Base-by-base conservation (phyloP, 2,888 invertebrate genomes). In the Orgyia antiqua region DNA sequence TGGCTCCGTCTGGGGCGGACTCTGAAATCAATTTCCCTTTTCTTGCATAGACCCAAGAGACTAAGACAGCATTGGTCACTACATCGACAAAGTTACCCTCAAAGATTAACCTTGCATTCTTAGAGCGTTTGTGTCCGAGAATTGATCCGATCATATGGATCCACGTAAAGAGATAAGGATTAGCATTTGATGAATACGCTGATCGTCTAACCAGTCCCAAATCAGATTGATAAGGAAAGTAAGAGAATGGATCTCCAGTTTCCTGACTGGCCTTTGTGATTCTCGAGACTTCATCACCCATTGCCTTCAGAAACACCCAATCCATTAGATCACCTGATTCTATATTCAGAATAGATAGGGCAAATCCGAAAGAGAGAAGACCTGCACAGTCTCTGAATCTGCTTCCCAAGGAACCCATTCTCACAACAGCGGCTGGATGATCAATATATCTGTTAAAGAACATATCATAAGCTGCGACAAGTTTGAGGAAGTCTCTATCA, bases 391-490 rank as follows among this genome's bases (percentile, higher is more conserved):
- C 27, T n/a, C 27, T 19, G 18, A 11, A 27, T 12, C 27, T 2
- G 4, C 27, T 27, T 1, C 18, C 12, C 3, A 27, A 7, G 4
- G 27, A 10, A 19, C 27, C 27, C 18, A 27, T 18, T 4, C 27
- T 11, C 1, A 27, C 9, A 2, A 27, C 19, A 2, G 27, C 4
- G 1, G 7, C 8, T 5, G 18, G 11, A n/a, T 19, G 9, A 10
- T 27, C 19, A 19, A 2, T 3, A 12, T 19, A 27, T n/a, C 8
- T 18, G 12, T 27, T 3, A 1, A 19, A 19, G 10, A 19, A 27
- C 27, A 27, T 27, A 11, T 27, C 27, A 19, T 27, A 27, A 2
- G 27, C 27, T 2, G 27, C 27, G 1, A 27, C 12, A 7, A 27
- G 18, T n/a, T 17, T 27, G n/a, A 27, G 19, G 6, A 11, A 27